Evolutionary conservation across 2,888 invertebrate genomes (phyloP).

Genomic region (Anthophora plumipes): DNA sequence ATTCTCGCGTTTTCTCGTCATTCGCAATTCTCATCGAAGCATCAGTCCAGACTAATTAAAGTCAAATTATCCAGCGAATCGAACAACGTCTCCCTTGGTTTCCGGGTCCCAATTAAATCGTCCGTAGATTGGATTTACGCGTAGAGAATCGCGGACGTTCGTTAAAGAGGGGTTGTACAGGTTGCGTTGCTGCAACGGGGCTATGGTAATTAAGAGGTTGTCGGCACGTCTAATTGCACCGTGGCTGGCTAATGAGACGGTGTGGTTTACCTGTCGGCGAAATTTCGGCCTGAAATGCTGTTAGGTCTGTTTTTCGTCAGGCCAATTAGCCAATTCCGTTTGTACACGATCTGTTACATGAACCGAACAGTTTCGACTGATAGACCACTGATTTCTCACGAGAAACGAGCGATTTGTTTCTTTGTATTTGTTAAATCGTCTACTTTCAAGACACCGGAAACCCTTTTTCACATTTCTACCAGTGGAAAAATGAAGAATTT

Average conservation of each 20-base stretch:
- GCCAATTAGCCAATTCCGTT: constrained; percentile 35
- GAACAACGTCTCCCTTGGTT: not conserved
- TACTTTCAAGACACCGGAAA: not conserved
- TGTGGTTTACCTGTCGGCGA: constrained; percentile 37
- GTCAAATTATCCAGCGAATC: not conserved
- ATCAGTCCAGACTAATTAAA: not conserved
- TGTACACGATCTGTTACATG: constrained; percentile 21
- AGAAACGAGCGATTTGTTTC: constrained; percentile 11
- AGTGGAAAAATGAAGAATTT: not conserved
- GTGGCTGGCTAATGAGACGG: constrained; percentile 42
- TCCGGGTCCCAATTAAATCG: constrained; percentile 26
- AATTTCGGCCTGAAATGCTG: constrained; percentile 27
- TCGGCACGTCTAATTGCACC: constrained; percentile 50
- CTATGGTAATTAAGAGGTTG: constrained; percentile 57
- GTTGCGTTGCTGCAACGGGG: constrained; percentile 2
- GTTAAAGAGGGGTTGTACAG: not conserved
- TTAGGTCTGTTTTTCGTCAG: constrained; percentile 20
- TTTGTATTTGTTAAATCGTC: not conserved
- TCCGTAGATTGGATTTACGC: not conserved
- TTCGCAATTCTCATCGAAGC: too few relatives aligned
- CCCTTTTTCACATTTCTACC: not conserved
- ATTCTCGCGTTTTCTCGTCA: too few relatives aligned
- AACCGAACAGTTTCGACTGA: not conserved
- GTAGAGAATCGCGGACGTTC: constrained; percentile 22
- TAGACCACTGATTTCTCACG: constrained; percentile 8